A percentile compares a stretch with the other conserved stretches of the same genome.
Conservation (phyloP, 2,797 vertebrate genomes). For the Leptodactylus fallax region DNA sequence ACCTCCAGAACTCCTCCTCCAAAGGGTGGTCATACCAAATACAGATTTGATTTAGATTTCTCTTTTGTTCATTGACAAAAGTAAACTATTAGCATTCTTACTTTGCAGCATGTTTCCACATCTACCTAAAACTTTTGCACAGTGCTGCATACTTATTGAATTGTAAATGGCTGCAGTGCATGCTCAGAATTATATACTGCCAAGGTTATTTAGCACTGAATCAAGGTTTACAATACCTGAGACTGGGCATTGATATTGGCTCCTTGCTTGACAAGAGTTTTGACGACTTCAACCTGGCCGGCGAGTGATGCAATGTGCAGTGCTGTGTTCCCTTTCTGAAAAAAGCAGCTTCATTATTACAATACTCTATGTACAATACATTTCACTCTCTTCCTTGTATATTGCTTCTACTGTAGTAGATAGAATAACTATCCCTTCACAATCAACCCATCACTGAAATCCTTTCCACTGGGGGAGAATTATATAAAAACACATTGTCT, state of each 20-base stretch:
- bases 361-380: neutral
- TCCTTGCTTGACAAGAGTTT: slow-evolving; percentile 90
- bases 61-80: too few species aligned
- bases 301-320: slow-evolving; percentile 97
- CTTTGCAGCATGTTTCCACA: too few species aligned
- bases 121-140: too few species aligned
- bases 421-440: too few species aligned
- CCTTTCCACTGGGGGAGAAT: too few species aligned
- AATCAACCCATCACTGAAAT: too few species aligned
- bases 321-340: slow-evolving; percentile 96
- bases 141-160: neutral
- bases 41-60: too few species aligned
- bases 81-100: too few species aligned
- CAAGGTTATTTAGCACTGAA: neutral
- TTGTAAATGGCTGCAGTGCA: neutral
- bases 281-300: slow-evolving; percentile 91
- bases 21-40: too few species aligned
- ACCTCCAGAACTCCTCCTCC: too few species aligned
- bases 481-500: too few species aligned
- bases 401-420: too few species aligned
- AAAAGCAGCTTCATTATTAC: neutral
- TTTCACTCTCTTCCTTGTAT: neutral
- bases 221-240: slow-evolving; percentile 79
- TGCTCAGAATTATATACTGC: neutral
- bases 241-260: slow-evolving; percentile 95